A percentile compares a stretch with the other conserved stretches of the same genome.
Conservation (phyloP, 2,113 vertebrate species). For the Colossoma macropomum region DNA sequence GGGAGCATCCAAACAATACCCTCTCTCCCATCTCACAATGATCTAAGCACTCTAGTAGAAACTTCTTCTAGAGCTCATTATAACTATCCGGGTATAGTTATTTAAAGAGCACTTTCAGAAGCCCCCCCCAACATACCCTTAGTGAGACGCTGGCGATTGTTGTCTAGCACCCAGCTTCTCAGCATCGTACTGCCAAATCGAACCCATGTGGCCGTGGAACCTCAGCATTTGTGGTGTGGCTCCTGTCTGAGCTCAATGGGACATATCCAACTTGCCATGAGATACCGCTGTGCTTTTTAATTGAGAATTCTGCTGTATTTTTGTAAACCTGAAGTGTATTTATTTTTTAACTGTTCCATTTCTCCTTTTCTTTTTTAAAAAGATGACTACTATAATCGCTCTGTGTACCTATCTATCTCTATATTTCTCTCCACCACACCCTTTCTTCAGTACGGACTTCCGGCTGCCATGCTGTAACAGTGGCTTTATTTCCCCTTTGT, state of each 20-base stretch:
- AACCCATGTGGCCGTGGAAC: constrained; percentile 67
- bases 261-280: constrained; percentile 75
- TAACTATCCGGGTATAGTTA: constrained; percentile 5
- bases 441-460: constrained; percentile 70
- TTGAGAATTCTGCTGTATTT: constrained; percentile 82
- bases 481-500: constrained; percentile 85
- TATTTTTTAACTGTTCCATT: constrained; percentile 78
- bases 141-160: constrained; percentile 68
- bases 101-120: background rate
- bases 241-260: constrained; percentile 73
- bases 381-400: constrained; percentile 44
- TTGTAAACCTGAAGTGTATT: constrained; percentile 87
- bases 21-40: background rate
- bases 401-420: constrained; percentile 46
- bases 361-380: constrained; percentile 52
- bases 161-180: constrained; percentile 82
- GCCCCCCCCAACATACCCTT: background rate
- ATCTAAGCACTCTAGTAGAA: background rate
- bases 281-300: constrained; percentile 79
- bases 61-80: background rate
- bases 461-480: constrained; percentile 81
- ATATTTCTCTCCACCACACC: constrained; percentile 25
- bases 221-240: constrained; percentile 75
- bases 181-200: constrained; percentile 69
- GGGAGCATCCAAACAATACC: background rate